Base-by-base conservation (phyloP, 2,888 invertebrate species). In the Tachina fera region DNA sequence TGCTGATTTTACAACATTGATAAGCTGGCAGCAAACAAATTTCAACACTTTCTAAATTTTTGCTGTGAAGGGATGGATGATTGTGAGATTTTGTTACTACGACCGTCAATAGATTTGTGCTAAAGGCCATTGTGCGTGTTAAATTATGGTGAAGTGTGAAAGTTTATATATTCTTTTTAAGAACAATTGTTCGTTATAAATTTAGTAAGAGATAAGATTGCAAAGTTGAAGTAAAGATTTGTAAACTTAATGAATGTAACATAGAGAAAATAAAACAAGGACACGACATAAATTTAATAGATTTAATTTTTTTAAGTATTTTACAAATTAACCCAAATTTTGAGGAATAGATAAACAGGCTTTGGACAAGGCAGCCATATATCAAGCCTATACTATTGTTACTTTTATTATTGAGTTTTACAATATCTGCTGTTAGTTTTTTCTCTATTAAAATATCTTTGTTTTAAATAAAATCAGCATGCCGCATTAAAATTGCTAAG, bases 151-250 rank as follows among this genome's bases (percentile, higher is more conserved):
- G 80, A 74, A 85, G 68, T 86, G 78, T 71, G 70, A 75, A 85
- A 58, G 78, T 82, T 77, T 80, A 31, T 31, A 31, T 19, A 51
- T 41, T 68, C 72, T 22, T 72, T 72, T 14, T 43, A 68, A 51
- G 61, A 41, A 79, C 85, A 85, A 85, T 83, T 79, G 86, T 76
- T 72, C 61, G 75, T 83, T 79, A 83, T 86, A 86, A 86, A 83
- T 86, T 86, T 83, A 11, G 47, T 22, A 56, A 63, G 76, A 76
- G 86, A 86, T 86, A 86, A 86, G 83, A 65, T 67, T 63, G 67
- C 53, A 83, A 45, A 16, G 43, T 65, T 47, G 43, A 56, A 58
- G 19, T 49, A 58, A 67, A 80, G 67, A 80, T 82, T 82, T 78
- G 71, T 47, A 60, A 78, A 82, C 74, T 58, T 65, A 65, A 70